These are phyloP conservation scores for Amblyraja radiata DNA, from an alignment of 2,797 vertebrate species.

Conservation along the genomic window DNA sequence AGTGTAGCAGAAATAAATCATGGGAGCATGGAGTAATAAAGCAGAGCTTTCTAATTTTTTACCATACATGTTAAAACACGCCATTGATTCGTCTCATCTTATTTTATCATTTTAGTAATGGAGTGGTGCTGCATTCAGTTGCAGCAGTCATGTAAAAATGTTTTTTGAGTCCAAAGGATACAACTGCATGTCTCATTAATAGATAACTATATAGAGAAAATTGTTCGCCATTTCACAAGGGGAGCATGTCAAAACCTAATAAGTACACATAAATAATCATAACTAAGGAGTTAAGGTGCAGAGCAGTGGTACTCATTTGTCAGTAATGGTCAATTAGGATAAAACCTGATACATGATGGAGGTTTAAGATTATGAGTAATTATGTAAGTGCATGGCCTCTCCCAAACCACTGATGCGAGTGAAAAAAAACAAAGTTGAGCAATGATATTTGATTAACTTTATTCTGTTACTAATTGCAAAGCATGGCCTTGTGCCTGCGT, in stretches of 20 bases:
- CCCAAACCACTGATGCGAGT: neutral
- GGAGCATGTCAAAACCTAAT: neutral
- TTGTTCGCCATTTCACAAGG: constrained; percentile 14
- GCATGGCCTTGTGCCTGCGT: neutral
- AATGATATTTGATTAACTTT: constrained; percentile 21
- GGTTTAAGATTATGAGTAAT: neutral
- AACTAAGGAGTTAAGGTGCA: constrained; percentile 15
- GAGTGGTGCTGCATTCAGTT: neutral
- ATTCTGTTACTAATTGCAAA: neutral
- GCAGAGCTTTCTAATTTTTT: neutral
- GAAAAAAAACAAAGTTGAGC: neutral
- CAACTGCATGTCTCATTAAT: neutral
- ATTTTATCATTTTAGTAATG: neutral
- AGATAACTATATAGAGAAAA: constrained; percentile 5
- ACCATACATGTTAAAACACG: neutral
- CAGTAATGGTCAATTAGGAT: constrained; percentile 30
- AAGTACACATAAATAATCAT: constrained; percentile 16
- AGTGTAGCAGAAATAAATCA: neutral
- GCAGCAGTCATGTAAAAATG: neutral
- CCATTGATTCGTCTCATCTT: neutral
- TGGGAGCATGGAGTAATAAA: neutral
- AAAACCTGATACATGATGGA: neutral
- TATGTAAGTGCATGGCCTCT: constrained; percentile 17
- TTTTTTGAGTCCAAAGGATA: neutral
- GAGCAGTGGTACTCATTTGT: constrained; percentile 11